These are phyloP conservation scores for Pyrocoelia pectoralis DNA, from an alignment of 2,888 invertebrate genomes.

Conservation along the genomic window DNA sequence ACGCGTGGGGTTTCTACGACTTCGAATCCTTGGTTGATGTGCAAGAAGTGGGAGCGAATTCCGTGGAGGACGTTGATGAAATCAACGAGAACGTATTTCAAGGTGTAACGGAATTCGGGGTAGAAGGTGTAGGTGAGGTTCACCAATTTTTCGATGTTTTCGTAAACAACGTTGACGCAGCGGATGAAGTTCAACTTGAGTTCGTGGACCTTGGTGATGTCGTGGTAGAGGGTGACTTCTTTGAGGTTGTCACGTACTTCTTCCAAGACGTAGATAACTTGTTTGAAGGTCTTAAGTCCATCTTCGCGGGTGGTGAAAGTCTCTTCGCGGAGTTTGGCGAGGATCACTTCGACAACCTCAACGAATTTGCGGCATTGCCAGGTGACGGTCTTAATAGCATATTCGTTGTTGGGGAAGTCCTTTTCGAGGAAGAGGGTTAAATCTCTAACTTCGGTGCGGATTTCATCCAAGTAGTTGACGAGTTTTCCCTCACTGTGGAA, in stretches of 20 bases:
- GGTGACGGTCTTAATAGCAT: constrained; percentile 5
- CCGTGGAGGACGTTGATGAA: constrained; percentile 1
- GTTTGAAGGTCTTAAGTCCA: neutral
- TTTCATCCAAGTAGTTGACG: constrained; percentile 8
- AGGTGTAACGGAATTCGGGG: constrained; percentile 7
- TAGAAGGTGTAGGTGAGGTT: neutral
- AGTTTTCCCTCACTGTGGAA: neutral
- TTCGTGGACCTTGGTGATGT: constrained; percentile 7
- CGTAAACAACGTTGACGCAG: neutral
- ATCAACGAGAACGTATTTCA: constrained; percentile 5
- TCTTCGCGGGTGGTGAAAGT: neutral
- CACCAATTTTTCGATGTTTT: neutral
- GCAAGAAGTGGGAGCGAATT: constrained; percentile 5
- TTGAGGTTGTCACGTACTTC: neutral
- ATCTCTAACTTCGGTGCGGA: constrained; percentile 9
- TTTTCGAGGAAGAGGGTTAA: constrained; percentile 6
- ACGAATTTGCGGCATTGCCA: constrained; percentile 19
- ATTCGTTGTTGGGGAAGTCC: constrained; percentile 8
- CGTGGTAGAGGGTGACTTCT: neutral
- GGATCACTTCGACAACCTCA: constrained; percentile 12
- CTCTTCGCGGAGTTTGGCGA: constrained; percentile 13
- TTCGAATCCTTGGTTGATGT: neutral
- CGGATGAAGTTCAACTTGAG: neutral
- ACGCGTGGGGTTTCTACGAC: neutral
- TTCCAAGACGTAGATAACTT: neutral